A percentile compares a stretch with the other conserved stretches of the same genome.
phyloP scores from a whole-genome alignment of 2,113 vertebrate genomes.

The Eulemur rufifrons region DNA sequence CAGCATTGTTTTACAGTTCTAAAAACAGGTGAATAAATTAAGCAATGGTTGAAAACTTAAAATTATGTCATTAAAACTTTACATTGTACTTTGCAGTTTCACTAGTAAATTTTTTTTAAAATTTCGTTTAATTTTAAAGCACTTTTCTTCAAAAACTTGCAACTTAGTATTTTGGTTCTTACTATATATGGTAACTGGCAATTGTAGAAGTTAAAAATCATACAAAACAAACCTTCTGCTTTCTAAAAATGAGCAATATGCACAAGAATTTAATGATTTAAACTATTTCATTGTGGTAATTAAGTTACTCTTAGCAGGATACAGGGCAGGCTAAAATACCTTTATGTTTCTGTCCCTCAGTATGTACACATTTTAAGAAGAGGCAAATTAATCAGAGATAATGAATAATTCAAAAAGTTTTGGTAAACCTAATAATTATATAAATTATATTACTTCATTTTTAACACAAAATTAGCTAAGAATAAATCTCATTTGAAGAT shows the following conservation, averaged over 20 bases:
- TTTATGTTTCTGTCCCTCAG: background rate
- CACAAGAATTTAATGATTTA: constrained; percentile 29
- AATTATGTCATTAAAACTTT: background rate
- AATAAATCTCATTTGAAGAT: background rate
- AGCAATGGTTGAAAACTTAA: background rate
- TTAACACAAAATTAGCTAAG: background rate
- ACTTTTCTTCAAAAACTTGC: background rate
- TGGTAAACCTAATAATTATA: background rate
- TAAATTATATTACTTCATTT: background rate
- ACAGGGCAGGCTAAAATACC: background rate
- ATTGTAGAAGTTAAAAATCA: background rate
- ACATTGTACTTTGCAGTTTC: background rate
- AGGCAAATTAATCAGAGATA: background rate
- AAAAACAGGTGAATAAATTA: background rate
- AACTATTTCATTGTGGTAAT: background rate
- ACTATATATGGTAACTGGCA: background rate
- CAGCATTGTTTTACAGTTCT: background rate
- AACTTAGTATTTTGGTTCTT: background rate
- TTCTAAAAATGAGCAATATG: background rate
- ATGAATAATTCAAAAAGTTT: constrained; percentile 18
- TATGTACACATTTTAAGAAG: background rate
- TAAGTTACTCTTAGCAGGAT: background rate
- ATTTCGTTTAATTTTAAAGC: background rate
- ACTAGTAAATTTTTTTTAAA: background rate
- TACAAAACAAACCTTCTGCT: background rate